Evolutionary conservation across 2,113 vertebrate species (phyloP), one percentile per base, ranked within the genome.

Genomic region (Speoplatyrhinus poulsoni): DNA sequence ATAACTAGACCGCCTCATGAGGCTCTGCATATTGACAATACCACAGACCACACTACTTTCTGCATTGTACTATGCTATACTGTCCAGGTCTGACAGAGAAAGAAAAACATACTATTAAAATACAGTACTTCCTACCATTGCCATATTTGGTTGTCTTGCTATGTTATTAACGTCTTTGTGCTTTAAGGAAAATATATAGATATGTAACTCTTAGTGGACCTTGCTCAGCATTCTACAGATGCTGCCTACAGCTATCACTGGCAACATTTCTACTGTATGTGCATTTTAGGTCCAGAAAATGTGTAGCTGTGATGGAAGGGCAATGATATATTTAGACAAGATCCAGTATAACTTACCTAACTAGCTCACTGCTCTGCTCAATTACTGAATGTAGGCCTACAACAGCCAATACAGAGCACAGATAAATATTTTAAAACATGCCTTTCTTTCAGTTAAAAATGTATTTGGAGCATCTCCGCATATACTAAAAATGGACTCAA

Each of bases 401-500:
- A 50, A 58, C 57, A 70, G 49, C 67, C 64, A 19, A 60, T 61
- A 47, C 13, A 57, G 11, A 53, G 53, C 65, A 70, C 72, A 33
- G 69, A 17, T 60, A 54, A 66, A 50, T 58, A 15, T 13, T 70
- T 15, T 56, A 17, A 80, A 71, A 72, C 52, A 77, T 66, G 64
- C 46, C 26, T 71, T 58, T 47, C 68, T 61, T 73, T 9, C 54
- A 62, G 12, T 48, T 48, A 49, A 76, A 69, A 75, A 69, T 77
- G 64, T 46, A 70, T 73, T 59, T 84, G 62, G 72, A 86, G 81
- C 82, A 73, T 58, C 13, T 58, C 65, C 75, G 67, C 72, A 71
- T 67, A 69, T 63, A 65, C 55, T 62, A 73, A 76, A 82, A 80
- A 85, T 73, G 52, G 72, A 67, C n/a, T 56, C 70, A 82, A 64